Evolutionary conservation across 2,113 vertebrate species (phyloP).

Genomic region (Turdus rufiventris): DNA sequence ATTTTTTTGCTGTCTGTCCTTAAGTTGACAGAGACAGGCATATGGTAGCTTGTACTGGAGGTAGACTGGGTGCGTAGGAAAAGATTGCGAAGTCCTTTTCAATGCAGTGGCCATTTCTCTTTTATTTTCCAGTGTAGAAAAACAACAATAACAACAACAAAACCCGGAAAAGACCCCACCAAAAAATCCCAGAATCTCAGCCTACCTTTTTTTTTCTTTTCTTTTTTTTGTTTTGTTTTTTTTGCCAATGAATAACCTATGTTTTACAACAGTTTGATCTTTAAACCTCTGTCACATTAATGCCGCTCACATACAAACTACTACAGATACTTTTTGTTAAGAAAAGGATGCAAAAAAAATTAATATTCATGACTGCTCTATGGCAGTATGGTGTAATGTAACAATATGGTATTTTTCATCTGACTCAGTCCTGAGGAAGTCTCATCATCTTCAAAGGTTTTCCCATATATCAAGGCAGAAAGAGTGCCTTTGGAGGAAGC

Average conservation of each 20-base stretch:
- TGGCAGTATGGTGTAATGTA: not conserved
- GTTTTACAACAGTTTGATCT: not conserved
- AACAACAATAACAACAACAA: no score
- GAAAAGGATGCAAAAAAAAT: not conserved
- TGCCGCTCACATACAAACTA: not conserved
- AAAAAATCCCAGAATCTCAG: not conserved
- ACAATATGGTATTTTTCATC: not conserved
- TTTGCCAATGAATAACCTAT: not conserved
- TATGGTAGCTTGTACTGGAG: not conserved
- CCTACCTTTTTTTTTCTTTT: not conserved
- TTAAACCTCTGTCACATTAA: not conserved
- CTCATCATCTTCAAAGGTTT: not conserved
- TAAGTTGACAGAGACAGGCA: not conserved
- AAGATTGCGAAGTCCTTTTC: not conserved
- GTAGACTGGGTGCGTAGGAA: not conserved
- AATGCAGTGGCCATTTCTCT: not conserved
- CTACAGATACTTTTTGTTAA: not conserved
- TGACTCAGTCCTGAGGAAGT: not conserved
- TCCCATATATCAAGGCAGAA: not conserved
- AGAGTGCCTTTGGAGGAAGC: not conserved
- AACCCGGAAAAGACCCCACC: not conserved
- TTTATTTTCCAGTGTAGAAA: not conserved
- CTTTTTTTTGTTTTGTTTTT: not conserved
- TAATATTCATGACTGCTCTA: rapidly evolving
- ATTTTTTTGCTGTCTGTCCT: not conserved